Conservation (phyloP, 2,888 invertebrate genomes). For the Ditylenchus weischeri region DNA sequence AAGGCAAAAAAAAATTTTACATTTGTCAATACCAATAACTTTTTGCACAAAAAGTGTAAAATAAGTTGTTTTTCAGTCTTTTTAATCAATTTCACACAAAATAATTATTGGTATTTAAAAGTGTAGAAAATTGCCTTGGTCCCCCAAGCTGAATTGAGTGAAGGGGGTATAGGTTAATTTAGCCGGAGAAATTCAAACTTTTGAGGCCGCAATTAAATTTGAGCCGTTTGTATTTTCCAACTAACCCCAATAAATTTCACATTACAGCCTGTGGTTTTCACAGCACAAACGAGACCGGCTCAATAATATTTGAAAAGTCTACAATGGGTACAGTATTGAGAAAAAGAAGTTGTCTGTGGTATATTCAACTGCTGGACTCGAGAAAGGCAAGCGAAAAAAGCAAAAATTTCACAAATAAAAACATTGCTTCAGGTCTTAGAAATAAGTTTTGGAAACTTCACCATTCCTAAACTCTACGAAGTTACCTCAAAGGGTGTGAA, state of each 20-base stretch:
- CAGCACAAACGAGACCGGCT: constrained; percentile 37
- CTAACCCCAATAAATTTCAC: background rate
- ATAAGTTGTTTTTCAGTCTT: too few species aligned
- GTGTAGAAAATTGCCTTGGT: too few species aligned
- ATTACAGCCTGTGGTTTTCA: constrained; percentile 33
- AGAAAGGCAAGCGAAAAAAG: constrained; percentile 27
- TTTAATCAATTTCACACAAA: too few species aligned
- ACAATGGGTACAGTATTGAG: constrained; percentile 8
- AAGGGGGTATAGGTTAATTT: too few species aligned
- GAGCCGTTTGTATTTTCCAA: too few species aligned
- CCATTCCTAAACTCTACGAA: constrained; percentile 27
- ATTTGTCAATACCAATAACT: too few species aligned
- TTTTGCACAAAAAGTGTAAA: too few species aligned
- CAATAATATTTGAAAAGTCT: constrained; percentile 25
- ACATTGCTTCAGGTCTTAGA: constrained; percentile 27
- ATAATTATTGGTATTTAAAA: too few species aligned
- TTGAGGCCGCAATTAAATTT: too few species aligned
- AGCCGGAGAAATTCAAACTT: too few species aligned
- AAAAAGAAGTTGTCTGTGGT: constrained; percentile 29
- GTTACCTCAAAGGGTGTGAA: constrained; percentile 24
- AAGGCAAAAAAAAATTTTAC: too few species aligned
- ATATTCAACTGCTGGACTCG: constrained; percentile 35
- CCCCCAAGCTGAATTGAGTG: too few species aligned
- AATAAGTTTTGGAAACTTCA: constrained; percentile 25
- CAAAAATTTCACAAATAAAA: background rate